Evolutionary conservation across 2,113 vertebrate species (phyloP), one percentile per base, ranked within the genome.

Genomic region (Gulo gulo): DNA sequence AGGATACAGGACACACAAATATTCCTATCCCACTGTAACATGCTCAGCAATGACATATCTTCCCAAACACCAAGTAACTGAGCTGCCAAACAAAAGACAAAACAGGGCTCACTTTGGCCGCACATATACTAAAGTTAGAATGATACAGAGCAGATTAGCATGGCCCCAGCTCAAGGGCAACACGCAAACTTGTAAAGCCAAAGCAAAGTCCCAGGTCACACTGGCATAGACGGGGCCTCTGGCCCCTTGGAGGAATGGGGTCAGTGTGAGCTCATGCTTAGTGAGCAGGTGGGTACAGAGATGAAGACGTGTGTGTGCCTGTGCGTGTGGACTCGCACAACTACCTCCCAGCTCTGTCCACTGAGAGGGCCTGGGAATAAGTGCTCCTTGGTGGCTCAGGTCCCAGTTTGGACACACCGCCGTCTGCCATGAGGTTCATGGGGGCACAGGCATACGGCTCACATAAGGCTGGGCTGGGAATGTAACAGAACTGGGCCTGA

Each of bases 371-470:
- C 86, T 9, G 39, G 26, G 26, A 34, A 29, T 2, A 8, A 34
- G 11, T 2, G 1, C 26, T 4, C 18, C 15, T 0, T 11, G 50
- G 39, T 7, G 14, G 90, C 80, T 39, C 10, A 12, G 31, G 80
- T 4, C 65, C 21, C 10, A 1, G 50, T 7, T 7, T 0, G 39
- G 1, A 23, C 15, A 26, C 67, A 36, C 10, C 1, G 7, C 16
- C 8, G 21, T 59, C 79, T 16, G 7, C 31, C 12, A 1, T 0
- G 21, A 36, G 21, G 79, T 9, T 4, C 39, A 21, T 0, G 4
- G 52, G 21, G 3, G 4, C 31, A 9, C 1, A 65, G 50, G 6
- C 0, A 4, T 1, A 12, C 2, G 2, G 36, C 36, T 1, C 0
- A 7, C 63, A 6, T 20, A n/a, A 2, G 20, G 50, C 50, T 0